Base-by-base conservation (phyloP, 1,140 invertebrate species). In the Drosophila bipectinata region DNA sequence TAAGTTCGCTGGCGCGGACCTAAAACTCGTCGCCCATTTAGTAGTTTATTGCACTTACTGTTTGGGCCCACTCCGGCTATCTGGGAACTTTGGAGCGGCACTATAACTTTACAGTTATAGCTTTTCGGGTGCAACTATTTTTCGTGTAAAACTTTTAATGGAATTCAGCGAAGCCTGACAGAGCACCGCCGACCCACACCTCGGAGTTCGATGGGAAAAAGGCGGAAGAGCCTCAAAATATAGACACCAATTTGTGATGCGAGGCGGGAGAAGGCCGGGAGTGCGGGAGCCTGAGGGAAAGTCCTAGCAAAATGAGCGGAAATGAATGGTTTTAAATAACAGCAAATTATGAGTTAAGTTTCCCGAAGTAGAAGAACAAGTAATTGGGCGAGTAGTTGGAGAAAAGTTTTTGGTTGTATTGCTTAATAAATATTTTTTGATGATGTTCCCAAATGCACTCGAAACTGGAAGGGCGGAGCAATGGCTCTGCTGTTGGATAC, bases 241-340 rank as follows among this genome's bases (percentile, higher is more conserved):
- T 82, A 87, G 78, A 87, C 79, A 82, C 82, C 79, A 77, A 77
- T 74, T 85, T 77, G 47, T 15, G 47, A n/a, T 51, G 24, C 14
- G 18, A 3, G 21, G 39, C 1, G 7, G 32, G 18, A 4, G 24
- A 14, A 8, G 44, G 37, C 18, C 21, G 21, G 21, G 21, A 21
- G 21, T 21, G 21, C 21, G 21, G 21, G 21, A 21, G 21, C 18
- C 9, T 5, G 18, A 3, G 9, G 62, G 73, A 55, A 66, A 77
- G 67, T 63, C 74, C 62, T 72, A 83, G 83, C 83, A 87, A 88
- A 87, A 88, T 87, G 83, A 87, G 83, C 83, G 83, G 83, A 87
- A 87, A 87, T 87, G 83, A 87, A 87, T 83, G 83, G 83, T 87
- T 87, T 87, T 87, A 87, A 87, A 87, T 87, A 87, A 87, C 83